phyloP scores from a whole-genome alignment of 2,113 vertebrate genomes.

The Sander vitreus region DNA sequence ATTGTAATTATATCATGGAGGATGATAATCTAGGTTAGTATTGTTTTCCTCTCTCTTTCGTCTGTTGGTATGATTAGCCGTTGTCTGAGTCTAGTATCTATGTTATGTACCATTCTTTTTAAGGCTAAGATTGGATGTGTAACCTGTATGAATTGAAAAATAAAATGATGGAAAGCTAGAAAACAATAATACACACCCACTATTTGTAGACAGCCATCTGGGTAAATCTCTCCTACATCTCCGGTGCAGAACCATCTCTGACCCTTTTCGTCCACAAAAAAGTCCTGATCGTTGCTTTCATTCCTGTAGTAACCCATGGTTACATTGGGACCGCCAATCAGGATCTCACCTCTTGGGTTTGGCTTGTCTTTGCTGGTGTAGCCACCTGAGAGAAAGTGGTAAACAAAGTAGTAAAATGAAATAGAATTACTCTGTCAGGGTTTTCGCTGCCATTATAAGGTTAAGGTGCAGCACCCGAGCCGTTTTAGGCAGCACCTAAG shows the following conservation, averaged over 20 bases:
- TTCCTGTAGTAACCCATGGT: constrained; percentile 94
- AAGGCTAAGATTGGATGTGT: too few relatives aligned
- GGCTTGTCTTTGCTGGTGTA: constrained; percentile 93
- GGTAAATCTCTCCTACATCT: constrained; percentile 94
- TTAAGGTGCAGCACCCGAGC: too few relatives aligned
- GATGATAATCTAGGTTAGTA: too few relatives aligned
- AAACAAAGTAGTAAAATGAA: background rate
- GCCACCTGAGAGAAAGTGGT: constrained; percentile 84
- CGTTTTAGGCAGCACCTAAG: too few relatives aligned
- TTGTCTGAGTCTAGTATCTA: too few relatives aligned
- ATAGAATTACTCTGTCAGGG: background rate
- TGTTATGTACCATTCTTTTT: too few relatives aligned
- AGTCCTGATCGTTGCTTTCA: constrained; percentile 88
- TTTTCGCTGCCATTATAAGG: too few relatives aligned
- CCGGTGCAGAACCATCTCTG: constrained; percentile 98
- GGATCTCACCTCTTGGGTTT: constrained; percentile 94
- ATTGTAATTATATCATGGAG: too few relatives aligned
- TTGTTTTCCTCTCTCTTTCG: too few relatives aligned
- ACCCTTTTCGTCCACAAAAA: constrained; percentile 88
- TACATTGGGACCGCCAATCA: constrained; percentile 96
- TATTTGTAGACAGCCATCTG: constrained; percentile 96
- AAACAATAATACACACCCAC: constrained; percentile 86
- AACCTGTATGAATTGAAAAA: too few relatives aligned
- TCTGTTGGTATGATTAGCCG: too few relatives aligned
- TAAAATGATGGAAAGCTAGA: too few relatives aligned